phyloP scores from a whole-genome alignment of 2,888 invertebrate genomes.

The Euplagia quadripunctaria region DNA sequence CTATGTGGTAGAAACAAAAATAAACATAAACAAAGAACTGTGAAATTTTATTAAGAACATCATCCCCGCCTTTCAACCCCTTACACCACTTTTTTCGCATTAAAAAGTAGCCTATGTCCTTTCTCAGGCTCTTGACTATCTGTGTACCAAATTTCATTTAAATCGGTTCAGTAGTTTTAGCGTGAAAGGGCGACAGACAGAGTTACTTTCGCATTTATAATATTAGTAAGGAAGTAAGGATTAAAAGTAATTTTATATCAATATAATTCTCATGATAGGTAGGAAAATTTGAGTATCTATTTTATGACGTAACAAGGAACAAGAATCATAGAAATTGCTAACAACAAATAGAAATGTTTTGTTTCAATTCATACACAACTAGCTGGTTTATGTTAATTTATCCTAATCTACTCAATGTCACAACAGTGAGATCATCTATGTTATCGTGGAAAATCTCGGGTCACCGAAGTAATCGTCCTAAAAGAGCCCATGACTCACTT shows the following conservation, averaged over 20 bases:
- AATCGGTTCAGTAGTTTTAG: too few species aligned
- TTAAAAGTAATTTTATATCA: neutral
- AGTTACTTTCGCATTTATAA: too few species aligned
- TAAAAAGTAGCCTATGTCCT: too few species aligned
- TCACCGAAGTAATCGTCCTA: slow-evolving; percentile 59
- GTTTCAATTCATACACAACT: neutral
- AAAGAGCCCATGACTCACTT: slow-evolving; percentile 63
- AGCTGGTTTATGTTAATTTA: slow-evolving; percentile 24
- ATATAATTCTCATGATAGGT: neutral
- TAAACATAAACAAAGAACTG: neutral
- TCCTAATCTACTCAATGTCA: slow-evolving; percentile 49
- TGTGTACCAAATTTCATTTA: too few species aligned
- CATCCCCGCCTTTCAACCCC: too few species aligned
- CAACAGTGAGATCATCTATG: slow-evolving; percentile 64
- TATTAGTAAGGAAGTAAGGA: too few species aligned
- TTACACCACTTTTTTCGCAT: too few species aligned
- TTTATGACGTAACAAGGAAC: neutral
- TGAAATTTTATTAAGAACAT: too few species aligned
- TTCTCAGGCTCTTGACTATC: too few species aligned
- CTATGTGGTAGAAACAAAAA: neutral
- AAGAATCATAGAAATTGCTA: neutral
- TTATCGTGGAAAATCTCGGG: slow-evolving; percentile 49
- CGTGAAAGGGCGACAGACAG: too few species aligned
- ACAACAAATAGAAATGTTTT: neutral
- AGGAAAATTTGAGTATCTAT: neutral